Evolutionary conservation across 2,113 vertebrate genomes (phyloP), one percentile per base, ranked within the genome.

Genomic region (Psettodes erumei): DNA sequence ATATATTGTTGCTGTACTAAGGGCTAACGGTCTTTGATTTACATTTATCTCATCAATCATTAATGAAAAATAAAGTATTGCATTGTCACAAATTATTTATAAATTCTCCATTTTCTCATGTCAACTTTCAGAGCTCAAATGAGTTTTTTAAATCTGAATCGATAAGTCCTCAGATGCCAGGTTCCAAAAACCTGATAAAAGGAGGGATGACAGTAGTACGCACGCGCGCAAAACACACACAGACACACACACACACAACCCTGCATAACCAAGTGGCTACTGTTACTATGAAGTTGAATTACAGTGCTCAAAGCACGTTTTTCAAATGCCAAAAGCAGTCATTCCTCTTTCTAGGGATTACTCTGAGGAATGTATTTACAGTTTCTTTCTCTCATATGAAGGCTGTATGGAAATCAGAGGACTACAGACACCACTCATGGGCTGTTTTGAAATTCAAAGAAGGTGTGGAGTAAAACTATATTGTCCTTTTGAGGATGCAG

Each of bases 371-470:
- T 95, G 95, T 96, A 96, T 97, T 97, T 96, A 96, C 95, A 96
- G 94, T 96, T 95, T 95, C 93, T 96, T 94, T 91, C 94, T 83
- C 94, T 95, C 95, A 95, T 95, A 95, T 95, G 95, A 96, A 97
- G 95, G 94, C 94, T 95, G 94, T 96, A 97, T 99, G 96, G 96
- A 98, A 98, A 97, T 98, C 96, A 97, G 95, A 97, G 94, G 87
- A 94, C 95, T 91, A 93, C 96, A 96, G 96, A 95, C 95, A 96
- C 94, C 94, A 95, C 95, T 96, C 94, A 93, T 93, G 90, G 96
- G 94, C 95, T 96, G 94, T 96, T 98, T 97, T 98, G 88, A 96
- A 99, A 97, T 97, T 98, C 96, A 95, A 96, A 96, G 95, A 95
- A 95, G 90, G 92, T 82, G 69, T 80, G 72, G 92, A 93, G 92